phyloP scores from a whole-genome alignment of 2,888 invertebrate species.

The Parnassius orleans region DNA sequence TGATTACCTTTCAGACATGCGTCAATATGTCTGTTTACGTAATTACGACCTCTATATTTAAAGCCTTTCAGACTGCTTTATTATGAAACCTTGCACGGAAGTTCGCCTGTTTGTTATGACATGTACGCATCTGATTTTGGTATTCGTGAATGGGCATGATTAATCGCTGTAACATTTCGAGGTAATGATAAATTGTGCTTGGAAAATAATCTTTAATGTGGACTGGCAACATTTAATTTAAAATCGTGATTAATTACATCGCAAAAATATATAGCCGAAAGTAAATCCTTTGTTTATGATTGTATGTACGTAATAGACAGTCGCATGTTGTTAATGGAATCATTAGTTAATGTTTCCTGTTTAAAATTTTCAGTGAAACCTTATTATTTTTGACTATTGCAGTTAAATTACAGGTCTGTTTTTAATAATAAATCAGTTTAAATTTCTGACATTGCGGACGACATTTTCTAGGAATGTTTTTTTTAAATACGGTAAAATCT shows the following conservation, averaged over 20 bases:
- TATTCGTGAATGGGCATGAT: constrained; percentile 64
- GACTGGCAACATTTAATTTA: constrained; percentile 24
- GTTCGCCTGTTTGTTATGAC: constrained; percentile 59
- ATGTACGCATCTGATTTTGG: constrained; percentile 50
- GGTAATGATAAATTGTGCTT: constrained; percentile 65
- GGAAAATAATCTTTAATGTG: constrained; percentile 45
- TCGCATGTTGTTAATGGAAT: too few relatives aligned
- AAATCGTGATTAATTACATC: constrained; percentile 28
- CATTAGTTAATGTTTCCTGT: too few relatives aligned
- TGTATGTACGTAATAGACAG: too few relatives aligned
- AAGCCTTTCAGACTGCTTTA: constrained; percentile 64
- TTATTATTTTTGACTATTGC: too few relatives aligned
- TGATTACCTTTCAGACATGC: constrained; percentile 79
- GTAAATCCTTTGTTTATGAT: too few relatives aligned
- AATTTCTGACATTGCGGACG: too few relatives aligned
- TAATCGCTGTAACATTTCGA: constrained; percentile 58
- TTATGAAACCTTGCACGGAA: constrained; percentile 58
- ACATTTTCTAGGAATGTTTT: too few relatives aligned
- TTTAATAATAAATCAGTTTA: too few relatives aligned
- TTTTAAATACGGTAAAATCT: too few relatives aligned
- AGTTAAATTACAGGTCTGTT: too few relatives aligned
- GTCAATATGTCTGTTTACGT: constrained; percentile 78
- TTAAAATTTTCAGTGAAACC: too few relatives aligned
- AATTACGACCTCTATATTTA: constrained; percentile 68
- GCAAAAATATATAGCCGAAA: not conserved